A percentile compares a stretch with the other conserved stretches of the same genome.
Conservation (phyloP, 2,113 vertebrate genomes). For the Phylloscopus trochiloides region DNA sequence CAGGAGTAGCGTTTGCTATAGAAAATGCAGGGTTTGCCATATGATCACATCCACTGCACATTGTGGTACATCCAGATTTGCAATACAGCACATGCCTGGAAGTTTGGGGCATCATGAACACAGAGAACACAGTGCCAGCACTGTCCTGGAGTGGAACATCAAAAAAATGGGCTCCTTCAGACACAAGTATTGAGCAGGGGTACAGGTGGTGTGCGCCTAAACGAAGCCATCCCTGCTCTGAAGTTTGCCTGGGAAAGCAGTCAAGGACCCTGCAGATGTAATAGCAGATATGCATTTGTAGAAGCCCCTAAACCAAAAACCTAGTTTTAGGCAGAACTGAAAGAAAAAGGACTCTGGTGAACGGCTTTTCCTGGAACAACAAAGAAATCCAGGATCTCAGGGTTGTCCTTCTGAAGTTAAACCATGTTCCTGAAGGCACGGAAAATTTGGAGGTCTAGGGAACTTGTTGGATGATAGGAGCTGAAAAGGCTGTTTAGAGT, state of each 20-base stretch:
- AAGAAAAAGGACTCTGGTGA: not conserved
- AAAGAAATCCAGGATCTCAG: not conserved
- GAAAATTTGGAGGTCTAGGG: not conserved
- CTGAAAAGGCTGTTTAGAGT: not conserved
- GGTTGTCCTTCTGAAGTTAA: not conserved
- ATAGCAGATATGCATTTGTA: not conserved
- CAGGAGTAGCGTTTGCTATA: accelerated
- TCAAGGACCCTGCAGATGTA: not conserved
- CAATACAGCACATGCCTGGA: not conserved
- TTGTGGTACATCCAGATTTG: not conserved
- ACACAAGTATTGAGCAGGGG: not conserved
- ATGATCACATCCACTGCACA: accelerated
- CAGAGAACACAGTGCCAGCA: not conserved
- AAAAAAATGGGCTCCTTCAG: not conserved
- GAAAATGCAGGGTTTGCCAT: not conserved
- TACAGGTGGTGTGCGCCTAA: not conserved
- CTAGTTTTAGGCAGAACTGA: not conserved
- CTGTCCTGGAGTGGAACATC: not conserved
- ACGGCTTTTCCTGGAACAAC: not conserved
- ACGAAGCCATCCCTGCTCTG: not conserved
- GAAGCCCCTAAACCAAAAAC: not conserved
- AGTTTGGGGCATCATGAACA: not conserved
- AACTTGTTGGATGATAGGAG: not conserved
- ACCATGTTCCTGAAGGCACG: not conserved
- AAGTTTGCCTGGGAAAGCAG: not conserved